Conservation (phyloP, 1,140 invertebrate genomes). For the Acyrthosiphon pisum region DNA sequence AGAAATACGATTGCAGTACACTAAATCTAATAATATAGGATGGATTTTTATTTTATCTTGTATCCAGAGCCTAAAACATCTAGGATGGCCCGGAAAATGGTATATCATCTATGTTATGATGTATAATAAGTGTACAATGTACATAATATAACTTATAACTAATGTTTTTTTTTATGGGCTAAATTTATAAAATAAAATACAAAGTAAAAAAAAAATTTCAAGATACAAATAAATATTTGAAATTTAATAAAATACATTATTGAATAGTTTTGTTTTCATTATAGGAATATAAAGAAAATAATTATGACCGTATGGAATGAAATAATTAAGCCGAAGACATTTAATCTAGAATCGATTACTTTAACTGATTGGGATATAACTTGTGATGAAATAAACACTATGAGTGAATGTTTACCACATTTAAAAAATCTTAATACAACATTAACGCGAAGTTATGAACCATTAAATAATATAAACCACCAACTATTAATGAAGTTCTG, state of each 20-base stretch:
- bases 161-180: background rate
- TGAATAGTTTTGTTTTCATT: background rate
- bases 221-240: background rate
- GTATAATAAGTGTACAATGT: background rate
- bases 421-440: too few relatives aligned
- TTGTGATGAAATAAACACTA: background rate
- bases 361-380: background rate
- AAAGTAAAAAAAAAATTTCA: too few relatives aligned
- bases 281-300: background rate
- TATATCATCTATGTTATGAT: background rate
- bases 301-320: background rate
- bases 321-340: background rate
- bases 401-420: background rate
- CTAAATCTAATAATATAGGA: background rate
- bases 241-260: background rate
- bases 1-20: slow-evolving; percentile 12
- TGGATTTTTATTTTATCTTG: background rate
- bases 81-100: background rate
- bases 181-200: background rate
- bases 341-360: background rate
- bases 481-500: too few relatives aligned
- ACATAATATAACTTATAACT: background rate
- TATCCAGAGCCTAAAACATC: background rate
- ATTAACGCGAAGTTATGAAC: too few relatives aligned
- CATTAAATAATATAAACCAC: too few relatives aligned